A percentile compares a stretch with the other conserved stretches of the same genome.
Evolutionary conservation across 2,797 vertebrate genomes (phyloP).

Genomic region (Chrosomus eos): DNA sequence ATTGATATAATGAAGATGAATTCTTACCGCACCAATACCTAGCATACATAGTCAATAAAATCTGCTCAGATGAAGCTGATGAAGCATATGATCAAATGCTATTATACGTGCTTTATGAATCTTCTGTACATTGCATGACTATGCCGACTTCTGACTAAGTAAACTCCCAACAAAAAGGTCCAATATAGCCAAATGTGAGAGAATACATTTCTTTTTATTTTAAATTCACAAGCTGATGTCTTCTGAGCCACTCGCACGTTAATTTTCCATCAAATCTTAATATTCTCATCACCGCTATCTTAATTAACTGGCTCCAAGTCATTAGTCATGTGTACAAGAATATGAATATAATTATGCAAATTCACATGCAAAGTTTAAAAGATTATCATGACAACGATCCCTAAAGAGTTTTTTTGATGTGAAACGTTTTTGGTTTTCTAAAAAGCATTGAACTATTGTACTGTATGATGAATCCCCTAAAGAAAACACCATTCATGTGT

Average conservation of each 20-base stretch:
- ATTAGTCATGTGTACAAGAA: constrained; percentile 4
- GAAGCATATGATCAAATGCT: neutral
- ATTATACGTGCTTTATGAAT: neutral
- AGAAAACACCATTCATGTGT: neutral
- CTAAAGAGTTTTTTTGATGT: neutral
- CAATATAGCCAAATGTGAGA: neutral
- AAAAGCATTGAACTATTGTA: neutral
- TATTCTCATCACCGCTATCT: constrained; percentile 11
- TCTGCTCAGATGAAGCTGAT: neutral
- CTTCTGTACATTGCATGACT: neutral
- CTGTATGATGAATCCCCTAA: neutral
- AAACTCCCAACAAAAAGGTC: neutral
- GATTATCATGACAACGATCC: constrained; percentile 3
- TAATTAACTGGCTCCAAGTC: constrained; percentile 24
- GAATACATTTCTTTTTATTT: neutral
- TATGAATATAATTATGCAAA: constrained; percentile 13
- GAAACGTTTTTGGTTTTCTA: neutral
- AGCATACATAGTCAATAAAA: neutral
- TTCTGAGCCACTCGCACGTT: neutral
- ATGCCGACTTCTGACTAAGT: neutral
- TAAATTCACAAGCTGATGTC: neutral
- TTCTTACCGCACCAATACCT: neutral
- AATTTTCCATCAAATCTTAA: constrained; percentile 20
- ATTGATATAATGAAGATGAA: neutral
- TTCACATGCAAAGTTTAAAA: neutral